Percentiles rank a stretch among this genome's conserved stretches.
These are phyloP conservation scores for Nannospalax galili DNA, from an alignment of 2,113 vertebrate genomes.

Conservation along the genomic window DNA sequence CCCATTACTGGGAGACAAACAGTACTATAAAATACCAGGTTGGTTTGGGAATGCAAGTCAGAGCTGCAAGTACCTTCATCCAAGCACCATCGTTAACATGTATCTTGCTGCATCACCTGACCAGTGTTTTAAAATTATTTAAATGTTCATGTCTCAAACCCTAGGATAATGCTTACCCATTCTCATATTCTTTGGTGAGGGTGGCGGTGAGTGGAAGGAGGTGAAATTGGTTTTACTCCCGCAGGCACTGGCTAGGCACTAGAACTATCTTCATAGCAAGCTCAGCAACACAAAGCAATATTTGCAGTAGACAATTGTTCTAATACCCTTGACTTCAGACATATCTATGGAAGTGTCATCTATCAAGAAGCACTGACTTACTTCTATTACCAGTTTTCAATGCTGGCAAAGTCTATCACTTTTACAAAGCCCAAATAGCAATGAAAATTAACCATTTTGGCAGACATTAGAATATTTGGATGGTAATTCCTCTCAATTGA, in stretches of 20 bases:
- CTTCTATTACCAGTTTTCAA: neutral
- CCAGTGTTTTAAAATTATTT: neutral
- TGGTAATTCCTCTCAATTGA: neutral
- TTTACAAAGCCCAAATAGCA: neutral
- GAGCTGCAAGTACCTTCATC: neutral
- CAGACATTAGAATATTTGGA: neutral
- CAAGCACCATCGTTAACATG: neutral
- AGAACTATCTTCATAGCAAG: neutral
- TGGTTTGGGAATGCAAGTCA: neutral
- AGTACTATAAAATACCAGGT: neutral
- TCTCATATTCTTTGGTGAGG: neutral
- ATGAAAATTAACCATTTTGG: slow-evolving; percentile 27
- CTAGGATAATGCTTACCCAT: neutral
- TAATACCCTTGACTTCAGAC: neutral
- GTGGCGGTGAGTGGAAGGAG: neutral
- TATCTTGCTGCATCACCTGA: neutral
- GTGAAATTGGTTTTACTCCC: too few relatives aligned
- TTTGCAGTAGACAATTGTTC: neutral
- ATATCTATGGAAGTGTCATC: neutral
- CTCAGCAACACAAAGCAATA: neutral
- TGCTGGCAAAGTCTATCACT: neutral
- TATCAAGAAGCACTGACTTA: neutral
- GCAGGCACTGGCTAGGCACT: neutral
- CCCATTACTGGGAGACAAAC: neutral
- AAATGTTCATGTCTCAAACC: neutral